phyloP scores from a whole-genome alignment of 2,797 vertebrate genomes.

The Poeciliopsis presidionis region DNA sequence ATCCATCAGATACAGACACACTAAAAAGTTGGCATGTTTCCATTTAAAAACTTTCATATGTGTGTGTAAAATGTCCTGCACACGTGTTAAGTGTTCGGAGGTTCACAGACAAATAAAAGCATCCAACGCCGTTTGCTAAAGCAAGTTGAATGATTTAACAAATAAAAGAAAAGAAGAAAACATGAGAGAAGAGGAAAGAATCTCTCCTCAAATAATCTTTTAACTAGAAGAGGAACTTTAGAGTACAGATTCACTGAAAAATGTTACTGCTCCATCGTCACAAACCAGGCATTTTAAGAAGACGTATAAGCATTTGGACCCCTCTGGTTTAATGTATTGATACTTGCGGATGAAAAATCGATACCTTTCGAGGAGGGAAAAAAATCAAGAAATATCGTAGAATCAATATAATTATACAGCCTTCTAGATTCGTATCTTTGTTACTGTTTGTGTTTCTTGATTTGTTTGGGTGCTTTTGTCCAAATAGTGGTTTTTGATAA shows the following conservation, averaged over 20 bases:
- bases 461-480: too few relatives aligned
- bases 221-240: conserved; percentile 21
- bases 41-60: conserved; percentile 37
- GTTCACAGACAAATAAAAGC: conserved; percentile 41
- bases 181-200: conserved; percentile 9
- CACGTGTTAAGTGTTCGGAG: conserved; percentile 69
- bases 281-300: too few relatives aligned
- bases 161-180: conserved; percentile 13
- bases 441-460: too few relatives aligned
- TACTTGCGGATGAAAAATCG: too few relatives aligned
- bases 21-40: conserved; percentile 24
- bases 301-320: too few relatives aligned
- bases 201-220: not conserved
- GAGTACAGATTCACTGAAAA: conserved; percentile 7
- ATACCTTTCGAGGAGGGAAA: too few relatives aligned
- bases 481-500: too few relatives aligned
- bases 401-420: too few relatives aligned
- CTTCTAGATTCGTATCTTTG: too few relatives aligned
- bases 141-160: not conserved
- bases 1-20: not conserved
- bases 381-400: too few relatives aligned
- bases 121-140: conserved; percentile 24
- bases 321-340: too few relatives aligned
- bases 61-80: conserved; percentile 69
- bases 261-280: too few relatives aligned